Conservation (phyloP, 2,888 invertebrate genomes). For the Agrotis puta region DNA sequence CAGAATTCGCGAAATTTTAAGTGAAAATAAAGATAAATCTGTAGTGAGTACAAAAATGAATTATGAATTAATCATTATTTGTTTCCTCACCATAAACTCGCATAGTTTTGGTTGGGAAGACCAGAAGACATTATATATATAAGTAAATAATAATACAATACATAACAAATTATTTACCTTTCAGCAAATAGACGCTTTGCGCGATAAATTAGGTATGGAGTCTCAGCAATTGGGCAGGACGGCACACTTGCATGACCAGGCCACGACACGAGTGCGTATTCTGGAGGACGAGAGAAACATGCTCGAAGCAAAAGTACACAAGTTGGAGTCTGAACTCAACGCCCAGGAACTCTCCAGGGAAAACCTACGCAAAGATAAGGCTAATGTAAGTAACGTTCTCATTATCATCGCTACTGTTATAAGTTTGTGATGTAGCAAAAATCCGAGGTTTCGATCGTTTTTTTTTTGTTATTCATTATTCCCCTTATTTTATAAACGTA, state of each 20-base stretch:
- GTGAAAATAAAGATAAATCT: constrained; percentile 94
- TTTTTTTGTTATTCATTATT: neutral
- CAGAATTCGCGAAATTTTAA: constrained; percentile 94
- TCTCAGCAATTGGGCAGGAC: constrained; percentile 93
- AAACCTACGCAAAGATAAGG: constrained; percentile 94
- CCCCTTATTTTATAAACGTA: no score
- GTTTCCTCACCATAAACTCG: no score
- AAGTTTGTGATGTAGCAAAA: neutral
- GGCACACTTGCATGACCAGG: constrained; percentile 92
- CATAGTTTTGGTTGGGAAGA: constrained; percentile 1
- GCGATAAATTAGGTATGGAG: constrained; percentile 94
- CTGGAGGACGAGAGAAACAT: constrained; percentile 95
- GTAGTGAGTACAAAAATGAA: constrained; percentile 89
- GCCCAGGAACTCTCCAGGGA: constrained; percentile 94
- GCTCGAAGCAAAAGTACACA: constrained; percentile 94
- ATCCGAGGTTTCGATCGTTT: neutral
- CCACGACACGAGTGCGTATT: constrained; percentile 91
- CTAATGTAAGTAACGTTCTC: constrained; percentile 91
- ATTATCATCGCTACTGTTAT: neutral
- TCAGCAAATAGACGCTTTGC: constrained; percentile 94
- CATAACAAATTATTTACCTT: constrained; percentile 11
- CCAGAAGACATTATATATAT: no score
- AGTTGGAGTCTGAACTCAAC: constrained; percentile 95
- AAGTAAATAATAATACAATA: neutral
- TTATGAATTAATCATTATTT: neutral